Evolutionary conservation across 2,113 vertebrate species (phyloP).

Genomic region (Callipepla californica): DNA sequence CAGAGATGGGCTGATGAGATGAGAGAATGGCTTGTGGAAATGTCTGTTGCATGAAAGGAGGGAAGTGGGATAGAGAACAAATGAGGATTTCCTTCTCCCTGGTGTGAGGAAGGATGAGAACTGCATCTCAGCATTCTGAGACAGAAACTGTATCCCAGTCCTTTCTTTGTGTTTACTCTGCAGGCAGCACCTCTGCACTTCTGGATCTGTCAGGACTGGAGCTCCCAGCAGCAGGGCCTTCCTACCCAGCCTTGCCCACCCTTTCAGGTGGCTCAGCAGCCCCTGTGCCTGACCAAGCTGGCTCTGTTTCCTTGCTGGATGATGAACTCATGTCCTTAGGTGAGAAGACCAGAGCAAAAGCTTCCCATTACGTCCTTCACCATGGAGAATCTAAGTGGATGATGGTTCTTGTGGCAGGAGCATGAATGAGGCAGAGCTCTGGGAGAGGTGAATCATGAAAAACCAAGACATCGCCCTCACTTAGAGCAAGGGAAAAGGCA

Average conservation of each 20-base stretch:
- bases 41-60: not conserved
- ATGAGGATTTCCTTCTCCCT: not conserved
- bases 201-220: constrained; percentile 92
- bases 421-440: not conserved
- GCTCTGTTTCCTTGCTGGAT: constrained; percentile 87
- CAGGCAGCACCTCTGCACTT: constrained; percentile 87
- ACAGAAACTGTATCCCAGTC: too few relatives aligned
- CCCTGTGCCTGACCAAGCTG: constrained; percentile 76
- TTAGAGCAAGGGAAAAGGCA: not conserved
- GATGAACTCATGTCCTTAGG: constrained; percentile 97
- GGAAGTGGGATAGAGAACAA: not conserved
- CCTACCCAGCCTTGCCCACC: constrained; percentile 78
- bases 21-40: not conserved
- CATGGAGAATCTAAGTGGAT: not conserved
- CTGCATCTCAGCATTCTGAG: not conserved
- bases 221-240: constrained; percentile 75
- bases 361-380: not conserved
- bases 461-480: not conserved
- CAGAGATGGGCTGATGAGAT: not conserved
- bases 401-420: not conserved
- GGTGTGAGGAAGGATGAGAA: not conserved
- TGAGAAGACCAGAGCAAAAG: constrained; percentile 58
- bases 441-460: not conserved
- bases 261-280: constrained; percentile 60
- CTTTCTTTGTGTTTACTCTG: not conserved